These are phyloP conservation scores for Balanococcus diminutus DNA, from an alignment of 2,888 invertebrate species.

Conservation along the genomic window DNA sequence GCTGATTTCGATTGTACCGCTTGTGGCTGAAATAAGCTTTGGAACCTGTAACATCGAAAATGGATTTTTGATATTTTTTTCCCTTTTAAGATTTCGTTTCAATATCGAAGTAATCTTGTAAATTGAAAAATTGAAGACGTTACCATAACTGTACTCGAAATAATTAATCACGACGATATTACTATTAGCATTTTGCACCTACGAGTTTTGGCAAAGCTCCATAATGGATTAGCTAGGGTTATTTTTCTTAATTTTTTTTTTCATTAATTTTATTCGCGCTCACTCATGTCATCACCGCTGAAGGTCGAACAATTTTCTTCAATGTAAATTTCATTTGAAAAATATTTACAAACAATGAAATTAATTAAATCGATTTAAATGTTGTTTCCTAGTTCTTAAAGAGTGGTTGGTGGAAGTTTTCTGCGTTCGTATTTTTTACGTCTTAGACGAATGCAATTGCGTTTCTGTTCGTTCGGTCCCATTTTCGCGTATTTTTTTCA, in stretches of 20 bases:
- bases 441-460: background rate
- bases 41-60: slow-evolving; percentile 39
- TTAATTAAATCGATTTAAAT: no score
- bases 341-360: no score
- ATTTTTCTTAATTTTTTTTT: background rate
- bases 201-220: slow-evolving; percentile 27
- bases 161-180: background rate
- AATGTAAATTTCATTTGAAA: no score
- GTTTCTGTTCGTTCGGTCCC: background rate
- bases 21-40: slow-evolving; percentile 7
- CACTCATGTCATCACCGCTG: background rate
- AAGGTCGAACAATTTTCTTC: slow-evolving; percentile 15
- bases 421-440: background rate
- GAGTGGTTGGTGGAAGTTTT: background rate
- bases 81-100: background rate
- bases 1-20: background rate
- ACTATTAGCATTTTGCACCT: background rate
- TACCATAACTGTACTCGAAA: background rate
- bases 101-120: no score
- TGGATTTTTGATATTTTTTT: background rate
- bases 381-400: no score
- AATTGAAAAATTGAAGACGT: background rate
- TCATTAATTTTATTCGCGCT: slow-evolving; percentile 12
- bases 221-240: background rate
- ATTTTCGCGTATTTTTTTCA: no score